A percentile compares a stretch with the other conserved stretches of the same genome.
Conservation (phyloP, 1,140 invertebrate genomes). For the Pseudomyrmex concolor region DNA sequence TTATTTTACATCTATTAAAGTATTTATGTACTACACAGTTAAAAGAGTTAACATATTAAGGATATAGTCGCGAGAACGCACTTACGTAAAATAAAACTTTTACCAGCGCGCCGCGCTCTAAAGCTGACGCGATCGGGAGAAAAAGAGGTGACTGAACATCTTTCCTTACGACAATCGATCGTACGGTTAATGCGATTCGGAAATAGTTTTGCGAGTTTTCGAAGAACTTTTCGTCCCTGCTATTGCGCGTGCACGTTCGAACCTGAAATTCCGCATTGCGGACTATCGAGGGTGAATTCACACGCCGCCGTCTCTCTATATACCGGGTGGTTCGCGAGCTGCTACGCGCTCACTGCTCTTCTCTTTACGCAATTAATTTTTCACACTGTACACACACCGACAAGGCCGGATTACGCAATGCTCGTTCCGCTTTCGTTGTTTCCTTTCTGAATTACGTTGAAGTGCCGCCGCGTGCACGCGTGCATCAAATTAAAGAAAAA, state of each 20-base stretch:
- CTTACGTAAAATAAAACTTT: slow-evolving; percentile 5
- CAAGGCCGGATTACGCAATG: slow-evolving; percentile 21
- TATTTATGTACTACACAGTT: not conserved
- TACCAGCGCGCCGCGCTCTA: slow-evolving; percentile 3
- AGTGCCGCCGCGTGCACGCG: not conserved
- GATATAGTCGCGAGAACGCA: not conserved
- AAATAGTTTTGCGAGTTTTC: slow-evolving; percentile 58
- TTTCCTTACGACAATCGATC: not conserved
- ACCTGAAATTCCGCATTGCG: slow-evolving; percentile 83
- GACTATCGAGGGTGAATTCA: slow-evolving; percentile 82
- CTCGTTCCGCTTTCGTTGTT: slow-evolving; percentile 9
- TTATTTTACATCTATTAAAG: too few relatives aligned
- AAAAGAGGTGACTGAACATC: slow-evolving; percentile 36
- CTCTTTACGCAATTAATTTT: slow-evolving; percentile 77
- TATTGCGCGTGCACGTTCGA: slow-evolving; percentile 77
- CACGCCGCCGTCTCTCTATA: slow-evolving; percentile 72
- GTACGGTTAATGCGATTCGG: slow-evolving; percentile 54
- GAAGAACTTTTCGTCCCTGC: slow-evolving; percentile 69
- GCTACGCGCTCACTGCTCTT: not conserved
- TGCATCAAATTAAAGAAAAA: slow-evolving; percentile 27
- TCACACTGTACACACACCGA: slow-evolving; percentile 68
- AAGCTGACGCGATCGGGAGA: slow-evolving; percentile 25
- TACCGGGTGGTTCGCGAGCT: slow-evolving; percentile 71
- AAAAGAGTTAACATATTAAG: not conserved
- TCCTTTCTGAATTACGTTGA: slow-evolving; percentile 22